Evolutionary conservation across 2,888 invertebrate species (phyloP), one percentile per base, ranked within the genome.

Genomic region (Abrostola triplasia): DNA sequence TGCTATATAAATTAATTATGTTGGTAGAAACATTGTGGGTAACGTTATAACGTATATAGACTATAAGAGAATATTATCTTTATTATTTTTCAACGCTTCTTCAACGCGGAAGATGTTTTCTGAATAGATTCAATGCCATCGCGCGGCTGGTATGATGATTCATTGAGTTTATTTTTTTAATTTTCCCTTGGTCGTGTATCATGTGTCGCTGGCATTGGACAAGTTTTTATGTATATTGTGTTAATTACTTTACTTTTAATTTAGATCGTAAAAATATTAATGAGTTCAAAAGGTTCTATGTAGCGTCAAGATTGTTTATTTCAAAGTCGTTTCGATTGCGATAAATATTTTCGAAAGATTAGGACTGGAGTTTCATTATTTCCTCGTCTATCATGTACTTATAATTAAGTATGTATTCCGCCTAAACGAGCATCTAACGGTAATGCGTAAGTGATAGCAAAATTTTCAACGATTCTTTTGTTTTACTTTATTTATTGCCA

Each of bases 81-180:
- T 9, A 47, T 47, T 13, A 1, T 47, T 24, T 5, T 24, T 13
- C 44, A 24, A 47, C 44, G 24, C 24, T 5, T 47, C 44, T 13
- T 24, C 9, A 47, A 47, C 44, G 24, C 44, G 44, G 44, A 47
- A 47, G 44, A 47, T 13, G 44, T 13, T 47, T 47, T 47, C 44
- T 47, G 44, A 47, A 47, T 47, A 47, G 44, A 47, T 47, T 47
- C 44, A 47, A 47, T 47, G 44, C 44, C 44, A 47, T 24, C 4
- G 24, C 24, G 24, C 24, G 24, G 24, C 44, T 47, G 9, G 24
- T 12, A 5, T 47, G 44, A 47, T 47, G 44, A 47, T 24, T 47
- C 44, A 47, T 47, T 47, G 44, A 47, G 44, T 47, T 47, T 47
- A 47, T 47, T 47, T 47, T 47, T 47, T 47, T 9, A 47, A 24